Base-by-base conservation (phyloP, 2,888 invertebrate species). In the Cynaeus angustus region DNA sequence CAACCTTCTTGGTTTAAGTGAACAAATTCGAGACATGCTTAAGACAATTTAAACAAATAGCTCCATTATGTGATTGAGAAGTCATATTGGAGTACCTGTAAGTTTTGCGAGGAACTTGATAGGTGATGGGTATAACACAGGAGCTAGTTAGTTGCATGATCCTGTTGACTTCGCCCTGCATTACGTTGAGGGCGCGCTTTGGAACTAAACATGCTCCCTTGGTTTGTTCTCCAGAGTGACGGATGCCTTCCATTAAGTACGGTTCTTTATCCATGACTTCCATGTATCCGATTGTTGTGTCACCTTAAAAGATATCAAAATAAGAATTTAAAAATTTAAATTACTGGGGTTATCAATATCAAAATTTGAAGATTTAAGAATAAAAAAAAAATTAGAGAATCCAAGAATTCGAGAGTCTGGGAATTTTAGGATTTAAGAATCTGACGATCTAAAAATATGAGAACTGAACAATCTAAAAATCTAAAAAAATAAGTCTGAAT, bases 101-200 rank as follows among this genome's bases (percentile, higher is more conserved):
- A 56, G 84, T 85, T 78, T 85, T 85, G 72, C 85, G 81, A 59
- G 85, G 85, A 72, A 85, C 85, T 86, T 97, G 96, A 86, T 97
- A 98, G 87, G 96, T 96, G 73, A 97, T 92, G 12, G 98, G 97
- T 80, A 97, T 91, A 45, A 98, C 94, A 74, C 94, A 91, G 66
- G 91, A 90, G 65, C 95, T 92, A 3, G 96, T 93, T 66, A 98
- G 87, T 81, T 98, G 94, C 64, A 98, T 87, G 50, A 98, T 89
- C 74, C 97, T 87, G 86, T 97, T 96, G 3, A 98, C 98, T 86
- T 98, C 98, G 0, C 97, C 97, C 77, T 95, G 94, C 98, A 98
- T 98, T n/a, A 98, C 96, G 78, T 94, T 92, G 38, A 98, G 86
- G 0, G 96, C 95, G 67, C 96, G 88, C 86, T 98, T 98, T 4